Evolutionary conservation across 2,888 invertebrate species (phyloP).

Genomic region (Ophioninae sp.): DNA sequence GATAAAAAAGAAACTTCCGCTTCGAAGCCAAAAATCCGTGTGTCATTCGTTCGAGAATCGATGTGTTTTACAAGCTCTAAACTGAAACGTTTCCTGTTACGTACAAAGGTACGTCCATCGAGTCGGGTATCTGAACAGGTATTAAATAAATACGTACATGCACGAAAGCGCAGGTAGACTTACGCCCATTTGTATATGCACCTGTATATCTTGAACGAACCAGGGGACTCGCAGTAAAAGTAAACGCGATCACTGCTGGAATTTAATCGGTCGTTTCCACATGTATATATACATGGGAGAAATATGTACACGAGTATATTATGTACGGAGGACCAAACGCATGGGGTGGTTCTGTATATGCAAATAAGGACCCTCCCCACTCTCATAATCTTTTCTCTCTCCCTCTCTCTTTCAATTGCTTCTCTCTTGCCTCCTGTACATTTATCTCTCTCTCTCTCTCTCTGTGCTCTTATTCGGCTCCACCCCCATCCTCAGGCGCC

Average conservation of each 20-base stretch:
- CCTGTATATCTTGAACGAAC: conserved; percentile 29
- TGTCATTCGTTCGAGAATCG: not conserved
- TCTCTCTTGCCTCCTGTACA: not conserved
- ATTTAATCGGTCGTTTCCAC: conserved; percentile 50
- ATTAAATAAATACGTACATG: not conserved
- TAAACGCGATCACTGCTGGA: conserved; percentile 54
- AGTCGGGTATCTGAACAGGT: not conserved
- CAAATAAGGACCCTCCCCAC: conserved; percentile 73
- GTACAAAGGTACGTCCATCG: not conserved
- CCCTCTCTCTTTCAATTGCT: conserved; percentile 39
- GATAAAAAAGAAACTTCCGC: not conserved
- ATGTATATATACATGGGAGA: not conserved
- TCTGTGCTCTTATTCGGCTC: conserved; percentile 70
- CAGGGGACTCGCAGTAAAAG: conserved; percentile 50
- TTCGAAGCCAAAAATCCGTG: not conserved
- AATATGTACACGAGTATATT: conserved; percentile 11
- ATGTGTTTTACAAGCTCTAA: conserved; percentile 43
- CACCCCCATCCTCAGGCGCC: conserved; percentile 78
- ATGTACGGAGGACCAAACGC: conserved; percentile 52
- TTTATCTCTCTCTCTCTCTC: conserved; percentile 60
- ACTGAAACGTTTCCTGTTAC: conserved; percentile 3
- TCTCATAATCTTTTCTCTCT: conserved; percentile 23
- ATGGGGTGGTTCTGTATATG: conserved; percentile 75
- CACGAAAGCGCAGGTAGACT: not conserved
- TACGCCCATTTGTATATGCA: conserved; percentile 9